phyloP scores from a whole-genome alignment of 1,140 invertebrate species.

The Orius insidiosus region DNA sequence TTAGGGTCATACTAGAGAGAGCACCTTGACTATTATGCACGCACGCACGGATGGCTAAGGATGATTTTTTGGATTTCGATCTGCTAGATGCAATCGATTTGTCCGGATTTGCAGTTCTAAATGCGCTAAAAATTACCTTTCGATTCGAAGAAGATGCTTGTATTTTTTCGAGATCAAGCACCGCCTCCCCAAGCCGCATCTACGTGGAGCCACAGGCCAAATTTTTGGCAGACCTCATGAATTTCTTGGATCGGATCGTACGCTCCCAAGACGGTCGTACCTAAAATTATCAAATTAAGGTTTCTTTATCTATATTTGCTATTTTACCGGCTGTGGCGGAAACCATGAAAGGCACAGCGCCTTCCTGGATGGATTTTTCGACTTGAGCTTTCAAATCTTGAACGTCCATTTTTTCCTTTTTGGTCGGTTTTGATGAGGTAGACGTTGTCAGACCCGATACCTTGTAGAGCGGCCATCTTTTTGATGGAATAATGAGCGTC shows the following conservation, averaged over 20 bases:
- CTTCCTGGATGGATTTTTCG: slow-evolving; percentile 40
- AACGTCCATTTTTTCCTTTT: slow-evolving; percentile 57
- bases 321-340: slow-evolving; percentile 74
- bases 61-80: too few relatives aligned
- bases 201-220: slow-evolving; percentile 84
- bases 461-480: slow-evolving; percentile 61
- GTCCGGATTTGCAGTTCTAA: too few relatives aligned
- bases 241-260: slow-evolving; percentile 76
- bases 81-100: too few relatives aligned
- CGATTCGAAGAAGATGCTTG: slow-evolving; percentile 51
- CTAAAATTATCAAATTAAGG: slow-evolving; percentile 18
- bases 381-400: slow-evolving; percentile 55
- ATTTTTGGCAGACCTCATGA: slow-evolving; percentile 60
- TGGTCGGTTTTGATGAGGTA: slow-evolving; percentile 49
- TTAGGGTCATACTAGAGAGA: too few relatives aligned
- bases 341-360: slow-evolving; percentile 67
- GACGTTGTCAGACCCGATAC: slow-evolving; percentile 63
- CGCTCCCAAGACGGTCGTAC: slow-evolving; percentile 49
- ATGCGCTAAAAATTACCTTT: slow-evolving; percentile 41
- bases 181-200: slow-evolving; percentile 93
- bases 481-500: slow-evolving; percentile 91
- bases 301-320: not conserved
- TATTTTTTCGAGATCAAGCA: slow-evolving; percentile 69
- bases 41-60: too few relatives aligned
- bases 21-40: too few relatives aligned